Conservation (phyloP, 92 coral and sea anemone genomes). For the Zoanthus sociatus region DNA sequence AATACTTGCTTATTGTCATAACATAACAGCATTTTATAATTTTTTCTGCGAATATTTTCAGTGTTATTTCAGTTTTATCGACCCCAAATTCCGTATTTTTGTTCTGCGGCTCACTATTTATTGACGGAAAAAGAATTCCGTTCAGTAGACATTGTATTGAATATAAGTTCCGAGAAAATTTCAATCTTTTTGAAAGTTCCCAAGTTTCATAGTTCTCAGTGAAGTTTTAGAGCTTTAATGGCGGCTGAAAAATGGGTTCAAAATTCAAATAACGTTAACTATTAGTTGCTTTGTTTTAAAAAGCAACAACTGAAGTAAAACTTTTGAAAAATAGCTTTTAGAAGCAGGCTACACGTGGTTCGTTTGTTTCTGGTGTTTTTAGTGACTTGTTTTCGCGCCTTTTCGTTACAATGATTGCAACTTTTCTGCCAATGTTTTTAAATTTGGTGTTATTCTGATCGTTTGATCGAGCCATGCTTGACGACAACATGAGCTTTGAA, state of each 20-base stretch:
- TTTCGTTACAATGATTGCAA: not conserved
- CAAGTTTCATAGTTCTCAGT: not conserved
- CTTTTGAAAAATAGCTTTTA: too few relatives aligned
- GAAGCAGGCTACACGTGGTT: not conserved
- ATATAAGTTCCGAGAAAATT: not conserved
- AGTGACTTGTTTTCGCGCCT: not conserved
- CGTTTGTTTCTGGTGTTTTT: not conserved
- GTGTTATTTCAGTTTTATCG: not conserved
- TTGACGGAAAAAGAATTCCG: not conserved
- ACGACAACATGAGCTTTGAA: conserved; percentile 32
- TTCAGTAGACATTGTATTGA: not conserved
- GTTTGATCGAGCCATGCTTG: conserved; percentile 39
- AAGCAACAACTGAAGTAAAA: conserved; percentile 3
- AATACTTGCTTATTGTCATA: not conserved
- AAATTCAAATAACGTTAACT: not conserved
- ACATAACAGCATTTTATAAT: not conserved
- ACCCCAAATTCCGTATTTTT: not conserved
- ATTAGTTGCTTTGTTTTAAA: not conserved
- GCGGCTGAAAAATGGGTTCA: not conserved
- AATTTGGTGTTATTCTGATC: conserved; percentile 3
- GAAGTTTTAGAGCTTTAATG: not conserved
- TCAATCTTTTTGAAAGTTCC: not conserved
- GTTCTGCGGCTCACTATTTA: not conserved
- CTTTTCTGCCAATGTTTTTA: not conserved
- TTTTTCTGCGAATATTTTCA: not conserved